Evolutionary conservation across 2,797 vertebrate genomes (phyloP), one percentile per base, ranked within the genome.

Genomic region (Lepilemur septentrionalis): DNA sequence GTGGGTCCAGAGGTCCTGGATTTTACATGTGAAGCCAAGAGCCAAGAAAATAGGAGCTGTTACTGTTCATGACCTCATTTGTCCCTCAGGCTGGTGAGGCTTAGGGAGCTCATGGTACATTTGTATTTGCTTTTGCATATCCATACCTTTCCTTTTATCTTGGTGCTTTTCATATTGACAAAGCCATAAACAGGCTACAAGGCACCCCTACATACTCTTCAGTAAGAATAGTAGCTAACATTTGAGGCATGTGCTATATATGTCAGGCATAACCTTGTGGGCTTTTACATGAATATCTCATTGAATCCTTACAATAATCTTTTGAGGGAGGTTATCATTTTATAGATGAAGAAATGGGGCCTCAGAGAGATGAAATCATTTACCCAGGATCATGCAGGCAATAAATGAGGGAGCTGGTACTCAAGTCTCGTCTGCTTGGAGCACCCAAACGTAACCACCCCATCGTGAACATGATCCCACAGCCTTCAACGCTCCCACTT

Each of bases 11-110:
- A 81, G 43, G 23, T 75, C 57, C 57, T 82, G 35, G 43, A 55
- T 69, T 89, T 91, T 93, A 35, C 28, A n/a, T 85, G 48, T 43
- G 92, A 96, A 90, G 38, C n/a, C 41, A 50, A 84, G 72, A 81
- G 20, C 43, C 46, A n/a, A 59, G 41, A 38, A 82, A 65, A 84
- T 18, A n/a, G 0, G 41, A 69, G 69, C 57, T 41, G 20, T 14
- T 61, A 7, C 46, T 65, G 0, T 22, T 65, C 4, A 0, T 69
- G 9, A 65, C 25, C 5, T 91, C 67, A 46, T 65, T 48, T 65
- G 43, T 90, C 63, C 28, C 48, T 67, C 12, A 32, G 41, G 50
- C 7, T 75, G 41, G 43, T 43, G n/a, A 63, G 22, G 4, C 69
- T 78, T 35, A 2, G 70, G 30, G 41, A 28, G 57, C 22, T 55